Percentiles rank a stretch among this genome's conserved stretches.
These are phyloP conservation scores for Zele albiditarsus DNA, from an alignment of 2,888 invertebrate genomes.

Conservation along the genomic window DNA sequence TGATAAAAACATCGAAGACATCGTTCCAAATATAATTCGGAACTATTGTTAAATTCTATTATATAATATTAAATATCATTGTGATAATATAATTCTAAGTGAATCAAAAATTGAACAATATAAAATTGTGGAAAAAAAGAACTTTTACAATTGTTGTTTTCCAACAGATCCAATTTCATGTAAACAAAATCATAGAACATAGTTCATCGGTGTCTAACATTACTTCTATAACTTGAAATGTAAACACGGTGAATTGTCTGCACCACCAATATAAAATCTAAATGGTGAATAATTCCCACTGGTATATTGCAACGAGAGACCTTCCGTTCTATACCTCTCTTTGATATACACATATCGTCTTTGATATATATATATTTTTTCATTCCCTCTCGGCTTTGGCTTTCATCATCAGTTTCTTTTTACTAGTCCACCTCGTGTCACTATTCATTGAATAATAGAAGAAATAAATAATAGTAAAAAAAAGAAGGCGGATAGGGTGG, in stretches of 20 bases:
- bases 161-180: slow-evolving; percentile 57
- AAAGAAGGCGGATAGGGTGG: slow-evolving; percentile 51
- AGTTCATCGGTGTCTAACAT: slow-evolving; percentile 53
- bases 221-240: slow-evolving; percentile 54
- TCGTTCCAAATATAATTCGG: no score
- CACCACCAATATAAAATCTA: slow-evolving; percentile 33
- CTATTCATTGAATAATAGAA: slow-evolving; percentile 34
- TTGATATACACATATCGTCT: slow-evolving; percentile 6
- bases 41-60: no score
- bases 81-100: neutral
- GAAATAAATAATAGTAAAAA: neutral
- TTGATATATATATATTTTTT: neutral
- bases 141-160: slow-evolving; percentile 39
- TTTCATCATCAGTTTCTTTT: slow-evolving; percentile 31
- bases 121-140: neutral
- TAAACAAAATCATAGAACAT: slow-evolving; percentile 56
- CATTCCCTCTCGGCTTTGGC: slow-evolving; percentile 26
- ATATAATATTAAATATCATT: neutral
- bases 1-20: no score
- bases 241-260: slow-evolving; percentile 7
- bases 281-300: slow-evolving; percentile 21
- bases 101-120: neutral
- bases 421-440: slow-evolving; percentile 27
- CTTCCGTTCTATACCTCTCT: slow-evolving; percentile 28
- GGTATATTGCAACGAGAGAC: slow-evolving; percentile 39